Percentiles rank a stretch among this genome's conserved stretches.
These are phyloP conservation scores for Sceloporus tristichus DNA, from an alignment of 2,113 vertebrate genomes.

Conservation along the genomic window DNA sequence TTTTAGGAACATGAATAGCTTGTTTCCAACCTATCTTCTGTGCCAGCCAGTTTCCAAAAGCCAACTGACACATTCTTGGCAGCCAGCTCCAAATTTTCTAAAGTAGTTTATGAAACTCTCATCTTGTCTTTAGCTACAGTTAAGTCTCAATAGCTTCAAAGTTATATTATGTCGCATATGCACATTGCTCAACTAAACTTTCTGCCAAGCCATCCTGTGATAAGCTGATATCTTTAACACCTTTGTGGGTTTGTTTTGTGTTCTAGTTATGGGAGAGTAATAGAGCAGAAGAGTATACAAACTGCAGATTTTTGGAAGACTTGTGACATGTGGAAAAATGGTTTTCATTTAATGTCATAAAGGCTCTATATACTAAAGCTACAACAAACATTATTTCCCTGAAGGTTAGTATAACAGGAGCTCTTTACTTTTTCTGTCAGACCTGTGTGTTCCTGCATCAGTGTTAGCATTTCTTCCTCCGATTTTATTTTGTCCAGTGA, in stretches of 20 bases:
- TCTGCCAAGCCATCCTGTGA: not conserved
- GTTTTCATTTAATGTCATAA: slow-evolving; percentile 14
- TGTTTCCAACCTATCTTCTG: not conserved
- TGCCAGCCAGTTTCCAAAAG: not conserved
- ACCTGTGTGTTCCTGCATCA: slow-evolving; percentile 25
- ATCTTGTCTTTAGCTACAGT: not conserved
- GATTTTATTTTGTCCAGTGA: slow-evolving; percentile 30
- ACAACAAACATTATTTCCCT: not conserved
- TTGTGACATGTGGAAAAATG: not conserved
- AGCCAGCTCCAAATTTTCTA: not conserved
- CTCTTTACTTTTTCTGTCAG: slow-evolving; percentile 17
- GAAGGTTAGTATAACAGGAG: not conserved
- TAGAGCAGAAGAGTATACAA: not conserved
- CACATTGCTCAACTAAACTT: not conserved
- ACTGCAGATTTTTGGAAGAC: not conserved
- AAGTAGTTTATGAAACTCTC: not conserved
- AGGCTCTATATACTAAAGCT: slow-evolving; percentile 19
- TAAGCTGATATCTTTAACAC: not conserved
- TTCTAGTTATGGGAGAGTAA: not conserved
- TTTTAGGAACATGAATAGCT: not conserved
- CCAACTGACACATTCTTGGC: not conserved
- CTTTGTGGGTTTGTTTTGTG: not conserved
- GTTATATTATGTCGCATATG: not conserved
- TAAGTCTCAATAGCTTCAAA: not conserved
- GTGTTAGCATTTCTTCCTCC: not conserved